These are phyloP conservation scores for Channa argus DNA, from an alignment of 2,113 vertebrate species.

Conservation along the genomic window DNA sequence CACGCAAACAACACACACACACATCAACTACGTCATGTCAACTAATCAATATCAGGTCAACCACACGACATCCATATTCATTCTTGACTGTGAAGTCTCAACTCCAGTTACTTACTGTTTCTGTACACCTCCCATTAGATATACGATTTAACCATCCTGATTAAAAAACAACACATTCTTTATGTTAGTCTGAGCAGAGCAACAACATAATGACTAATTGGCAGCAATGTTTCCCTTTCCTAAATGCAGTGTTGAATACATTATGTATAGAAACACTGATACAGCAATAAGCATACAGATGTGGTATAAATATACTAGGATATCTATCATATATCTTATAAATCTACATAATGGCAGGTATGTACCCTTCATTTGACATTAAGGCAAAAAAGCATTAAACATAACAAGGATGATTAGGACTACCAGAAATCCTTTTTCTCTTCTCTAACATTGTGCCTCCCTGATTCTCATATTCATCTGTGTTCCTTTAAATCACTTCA, in stretches of 20 bases:
- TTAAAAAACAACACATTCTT: conserved; percentile 75
- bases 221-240: conserved; percentile 57
- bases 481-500: conserved; percentile 44
- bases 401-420: conserved; percentile 77
- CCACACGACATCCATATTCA: conserved; percentile 32
- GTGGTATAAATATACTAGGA: conserved; percentile 80
- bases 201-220: conserved; percentile 57
- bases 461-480: conserved; percentile 58
- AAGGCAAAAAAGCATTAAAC: conserved; percentile 85
- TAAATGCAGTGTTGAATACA: conserved; percentile 73
- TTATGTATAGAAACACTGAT: conserved; percentile 72
- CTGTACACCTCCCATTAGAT: conserved; percentile 30
- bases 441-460: conserved; percentile 66
- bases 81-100: conserved; percentile 12
- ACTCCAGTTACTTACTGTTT: conserved; percentile 20
- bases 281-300: conserved; percentile 78
- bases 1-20: conserved; percentile 16
- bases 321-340: conserved; percentile 78
- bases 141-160: conserved; percentile 47
- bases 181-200: conserved; percentile 68
- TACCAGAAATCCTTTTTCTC: conserved; percentile 53
- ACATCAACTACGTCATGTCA: not conserved
- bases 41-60: conserved; percentile 27
- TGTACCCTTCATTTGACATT: conserved; percentile 81
- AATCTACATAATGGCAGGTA: conserved; percentile 79